These are phyloP conservation scores for Zoroaster sp. DNA, from an alignment of 53 echinoderm and acorn worm species.

Conservation along the genomic window DNA sequence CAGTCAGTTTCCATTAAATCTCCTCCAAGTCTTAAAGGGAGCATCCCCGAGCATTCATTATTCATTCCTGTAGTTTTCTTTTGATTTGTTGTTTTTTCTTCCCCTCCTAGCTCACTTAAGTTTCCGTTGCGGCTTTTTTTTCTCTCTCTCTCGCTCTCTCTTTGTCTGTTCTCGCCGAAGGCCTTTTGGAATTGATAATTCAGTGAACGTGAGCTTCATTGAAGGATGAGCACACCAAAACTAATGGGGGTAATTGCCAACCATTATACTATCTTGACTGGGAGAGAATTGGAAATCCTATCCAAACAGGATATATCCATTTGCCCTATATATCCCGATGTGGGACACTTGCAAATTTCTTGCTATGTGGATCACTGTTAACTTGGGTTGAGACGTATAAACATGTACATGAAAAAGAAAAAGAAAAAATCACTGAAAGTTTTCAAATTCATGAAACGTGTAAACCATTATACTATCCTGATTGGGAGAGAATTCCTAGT, in stretches of 20 bases:
- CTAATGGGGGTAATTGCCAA: not conserved
- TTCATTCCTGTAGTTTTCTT: not conserved
- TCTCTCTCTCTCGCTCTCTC: not conserved
- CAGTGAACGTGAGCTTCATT: not conserved
- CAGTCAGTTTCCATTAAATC: not conserved
- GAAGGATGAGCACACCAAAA: not conserved
- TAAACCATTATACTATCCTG: no score
- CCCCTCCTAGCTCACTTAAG: not conserved
- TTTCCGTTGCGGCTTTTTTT: not conserved
- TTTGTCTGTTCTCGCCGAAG: not conserved
- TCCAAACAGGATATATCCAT: no score
- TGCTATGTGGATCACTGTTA: no score
- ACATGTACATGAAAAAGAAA: no score
- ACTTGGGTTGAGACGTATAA: no score
- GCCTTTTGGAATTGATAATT: conserved; percentile 24
- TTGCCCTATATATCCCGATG: no score
- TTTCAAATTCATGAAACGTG: no score
- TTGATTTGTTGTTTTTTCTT: not conserved
- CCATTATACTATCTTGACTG: no score
- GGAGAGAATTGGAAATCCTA: no score
- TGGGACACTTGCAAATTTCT: no score
- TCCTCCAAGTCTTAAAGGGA: not conserved
- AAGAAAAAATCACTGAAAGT: no score
- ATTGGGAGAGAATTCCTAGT: no score
- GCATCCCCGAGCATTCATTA: not conserved